phyloP scores from a whole-genome alignment of 2,888 invertebrate genomes.

The Nephrotoma appendiculata region DNA sequence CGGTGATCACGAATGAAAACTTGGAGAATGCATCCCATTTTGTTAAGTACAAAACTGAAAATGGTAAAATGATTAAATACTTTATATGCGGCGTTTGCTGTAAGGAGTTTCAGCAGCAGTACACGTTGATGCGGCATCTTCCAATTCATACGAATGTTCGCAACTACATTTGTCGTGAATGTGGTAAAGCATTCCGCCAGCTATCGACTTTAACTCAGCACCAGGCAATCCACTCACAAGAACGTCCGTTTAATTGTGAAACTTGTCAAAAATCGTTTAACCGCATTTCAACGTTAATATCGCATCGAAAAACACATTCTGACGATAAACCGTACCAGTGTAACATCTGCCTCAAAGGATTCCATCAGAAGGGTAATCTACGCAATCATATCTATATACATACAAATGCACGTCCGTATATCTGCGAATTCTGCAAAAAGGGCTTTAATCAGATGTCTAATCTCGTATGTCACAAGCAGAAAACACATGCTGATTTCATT shows the following conservation, averaged over 20 bases:
- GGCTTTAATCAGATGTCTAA: slow-evolving; percentile 74
- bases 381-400: slow-evolving; percentile 65
- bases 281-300: slow-evolving; percentile 64
- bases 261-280: slow-evolving; percentile 64
- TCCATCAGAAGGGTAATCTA: slow-evolving; percentile 71
- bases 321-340: slow-evolving; percentile 59
- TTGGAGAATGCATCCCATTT: slow-evolving; percentile 46
- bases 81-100: slow-evolving; percentile 64
- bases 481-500: slow-evolving; percentile 10
- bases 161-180: slow-evolving; percentile 57
- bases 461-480: slow-evolving; percentile 54
- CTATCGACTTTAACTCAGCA: slow-evolving; percentile 64
- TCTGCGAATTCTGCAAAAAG: slow-evolving; percentile 56
- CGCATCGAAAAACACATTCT: slow-evolving; percentile 63
- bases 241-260: slow-evolving; percentile 58
- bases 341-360: slow-evolving; percentile 59
- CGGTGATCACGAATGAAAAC: slow-evolving; percentile 31
- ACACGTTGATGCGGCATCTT: slow-evolving; percentile 58
- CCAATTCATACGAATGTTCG: slow-evolving; percentile 65
- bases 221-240: slow-evolving; percentile 62
- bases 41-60: slow-evolving; percentile 49
- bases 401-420: slow-evolving; percentile 63
- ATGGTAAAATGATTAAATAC: slow-evolving; percentile 51
- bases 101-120: slow-evolving; percentile 61
- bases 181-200: slow-evolving; percentile 60